Percentiles rank a stretch among this genome's conserved stretches.
Evolutionary conservation across 2,797 vertebrate species (phyloP).

Genomic region (Echeneis naucrates): DNA sequence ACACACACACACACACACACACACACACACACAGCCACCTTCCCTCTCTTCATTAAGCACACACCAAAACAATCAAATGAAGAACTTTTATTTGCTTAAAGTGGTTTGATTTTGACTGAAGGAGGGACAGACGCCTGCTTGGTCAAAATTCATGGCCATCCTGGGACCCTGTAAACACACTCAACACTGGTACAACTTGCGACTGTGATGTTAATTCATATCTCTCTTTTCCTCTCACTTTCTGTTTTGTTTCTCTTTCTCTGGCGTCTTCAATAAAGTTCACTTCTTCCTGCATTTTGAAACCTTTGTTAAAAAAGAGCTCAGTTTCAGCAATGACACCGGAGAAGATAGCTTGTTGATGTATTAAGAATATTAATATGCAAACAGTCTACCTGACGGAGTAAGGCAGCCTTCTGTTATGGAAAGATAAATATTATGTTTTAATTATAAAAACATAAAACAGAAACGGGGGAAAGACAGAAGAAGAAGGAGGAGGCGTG

Average conservation of each 20-base stretch:
- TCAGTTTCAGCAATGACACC: constrained; percentile 78
- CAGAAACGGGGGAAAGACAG: constrained; percentile 79
- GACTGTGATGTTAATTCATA: constrained; percentile 62
- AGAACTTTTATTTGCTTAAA: constrained; percentile 34
- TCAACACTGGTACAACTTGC: constrained; percentile 29
- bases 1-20: too few relatives aligned
- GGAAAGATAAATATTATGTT: constrained; percentile 91
- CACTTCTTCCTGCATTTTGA: constrained; percentile 16
- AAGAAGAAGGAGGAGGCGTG: constrained; percentile 50
- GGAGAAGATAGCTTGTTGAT: constrained; percentile 86
- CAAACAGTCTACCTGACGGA: constrained; percentile 86
- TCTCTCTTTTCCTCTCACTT: constrained; percentile 24
- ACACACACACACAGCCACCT: too few relatives aligned
- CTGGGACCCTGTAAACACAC: constrained; percentile 43
- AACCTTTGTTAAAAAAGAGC: too few relatives aligned
- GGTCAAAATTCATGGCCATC: constrained; percentile 54
- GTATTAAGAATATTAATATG: constrained; percentile 90
- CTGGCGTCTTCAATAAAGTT: constrained; percentile 30
- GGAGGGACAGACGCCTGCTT: constrained; percentile 35
- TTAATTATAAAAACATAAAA: constrained; percentile 92
- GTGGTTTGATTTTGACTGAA: constrained; percentile 22
- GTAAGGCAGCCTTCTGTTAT: constrained; percentile 89
- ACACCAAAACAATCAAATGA: constrained; percentile 72
- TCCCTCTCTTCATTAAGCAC: constrained; percentile 59
- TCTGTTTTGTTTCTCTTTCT: neutral